These are phyloP conservation scores for Caenorhabditis angaria DNA, from an alignment of 2,888 invertebrate species.

Conservation along the genomic window DNA sequence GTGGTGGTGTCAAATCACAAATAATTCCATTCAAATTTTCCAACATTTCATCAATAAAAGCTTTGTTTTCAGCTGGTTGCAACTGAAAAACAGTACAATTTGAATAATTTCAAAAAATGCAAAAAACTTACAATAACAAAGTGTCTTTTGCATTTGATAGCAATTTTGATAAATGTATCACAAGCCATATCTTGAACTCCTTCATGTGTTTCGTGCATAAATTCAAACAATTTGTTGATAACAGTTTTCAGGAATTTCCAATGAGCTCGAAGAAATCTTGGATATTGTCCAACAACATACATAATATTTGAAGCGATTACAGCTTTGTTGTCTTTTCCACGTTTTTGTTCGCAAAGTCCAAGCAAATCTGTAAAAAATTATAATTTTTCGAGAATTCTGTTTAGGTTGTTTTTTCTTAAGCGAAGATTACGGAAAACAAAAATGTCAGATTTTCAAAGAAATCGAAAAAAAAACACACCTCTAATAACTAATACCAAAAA, in stretches of 20 bases:
- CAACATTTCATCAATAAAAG: slow-evolving; percentile 98
- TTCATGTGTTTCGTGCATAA: slow-evolving; percentile 99
- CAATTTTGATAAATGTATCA: slow-evolving; percentile 99
- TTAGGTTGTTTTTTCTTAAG: background rate
- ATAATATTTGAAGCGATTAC: slow-evolving; percentile 99
- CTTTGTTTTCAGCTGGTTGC: slow-evolving; percentile 93
- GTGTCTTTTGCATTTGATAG: slow-evolving; percentile 94
- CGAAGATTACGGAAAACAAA: background rate
- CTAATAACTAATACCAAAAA: slow-evolving; percentile 97
- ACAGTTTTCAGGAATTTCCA: slow-evolving; percentile 99
- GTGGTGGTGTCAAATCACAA: slow-evolving; percentile 96
- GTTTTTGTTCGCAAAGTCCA: slow-evolving; percentile 96
- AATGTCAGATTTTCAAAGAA: background rate
- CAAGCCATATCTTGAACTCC: slow-evolving; percentile 99
- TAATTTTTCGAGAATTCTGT: background rate
- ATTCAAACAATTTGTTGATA: slow-evolving; percentile 99
- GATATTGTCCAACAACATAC: slow-evolving; percentile 99
- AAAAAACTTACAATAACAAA: slow-evolving; percentile 83
- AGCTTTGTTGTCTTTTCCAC: slow-evolving; percentile 98
- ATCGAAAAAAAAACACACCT: slow-evolving; percentile 73
- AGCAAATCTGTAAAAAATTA: slow-evolving; percentile 80
- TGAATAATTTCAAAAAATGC: background rate
- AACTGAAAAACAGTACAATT: slow-evolving; percentile 75
- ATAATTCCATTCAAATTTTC: slow-evolving; percentile 94
- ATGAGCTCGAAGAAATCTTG: slow-evolving; percentile 95